Conservation (phyloP, 1,140 invertebrate species). For the Papilio xuthus region DNA sequence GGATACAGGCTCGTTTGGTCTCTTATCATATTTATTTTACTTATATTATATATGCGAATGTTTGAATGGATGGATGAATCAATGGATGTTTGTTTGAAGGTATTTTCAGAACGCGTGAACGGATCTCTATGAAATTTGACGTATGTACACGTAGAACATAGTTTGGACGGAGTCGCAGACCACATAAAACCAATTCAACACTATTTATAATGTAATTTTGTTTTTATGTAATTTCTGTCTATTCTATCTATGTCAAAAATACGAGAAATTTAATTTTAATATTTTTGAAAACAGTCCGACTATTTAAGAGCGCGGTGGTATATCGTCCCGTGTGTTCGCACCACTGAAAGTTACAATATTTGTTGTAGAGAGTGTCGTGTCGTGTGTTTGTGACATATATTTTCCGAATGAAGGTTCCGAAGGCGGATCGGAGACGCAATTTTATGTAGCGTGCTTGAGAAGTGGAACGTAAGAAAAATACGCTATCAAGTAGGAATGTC, state of each 20-base stretch:
- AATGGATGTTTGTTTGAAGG: too few relatives aligned
- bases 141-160: too few relatives aligned
- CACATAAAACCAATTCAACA: too few relatives aligned
- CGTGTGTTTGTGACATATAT: slow-evolving; percentile 11
- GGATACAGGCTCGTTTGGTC: too few relatives aligned
- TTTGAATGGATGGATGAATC: too few relatives aligned
- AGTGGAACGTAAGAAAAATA: slow-evolving; percentile 19
- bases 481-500: slow-evolving; percentile 1
- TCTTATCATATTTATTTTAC: too few relatives aligned
- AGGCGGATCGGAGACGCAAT: slow-evolving; percentile 13
- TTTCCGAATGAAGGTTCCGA: slow-evolving; percentile 12
- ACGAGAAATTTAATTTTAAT: not conserved
- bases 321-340: not conserved
- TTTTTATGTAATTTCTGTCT: too few relatives aligned
- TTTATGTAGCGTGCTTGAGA: slow-evolving; percentile 4
- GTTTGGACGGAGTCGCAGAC: too few relatives aligned
- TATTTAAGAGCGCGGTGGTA: not conserved
- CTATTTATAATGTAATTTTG: too few relatives aligned
- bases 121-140: too few relatives aligned
- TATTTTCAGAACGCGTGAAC: too few relatives aligned
- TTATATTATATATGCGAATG: too few relatives aligned
- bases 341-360: not conserved
- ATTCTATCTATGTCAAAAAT: not conserved
- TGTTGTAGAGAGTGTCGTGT: not conserved
- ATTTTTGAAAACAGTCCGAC: not conserved